These are phyloP conservation scores for Cliona cf. orientalis DNA, from an alignment of 37 sponge, comb jelly and placozoan genomes.

Conservation along the genomic window DNA sequence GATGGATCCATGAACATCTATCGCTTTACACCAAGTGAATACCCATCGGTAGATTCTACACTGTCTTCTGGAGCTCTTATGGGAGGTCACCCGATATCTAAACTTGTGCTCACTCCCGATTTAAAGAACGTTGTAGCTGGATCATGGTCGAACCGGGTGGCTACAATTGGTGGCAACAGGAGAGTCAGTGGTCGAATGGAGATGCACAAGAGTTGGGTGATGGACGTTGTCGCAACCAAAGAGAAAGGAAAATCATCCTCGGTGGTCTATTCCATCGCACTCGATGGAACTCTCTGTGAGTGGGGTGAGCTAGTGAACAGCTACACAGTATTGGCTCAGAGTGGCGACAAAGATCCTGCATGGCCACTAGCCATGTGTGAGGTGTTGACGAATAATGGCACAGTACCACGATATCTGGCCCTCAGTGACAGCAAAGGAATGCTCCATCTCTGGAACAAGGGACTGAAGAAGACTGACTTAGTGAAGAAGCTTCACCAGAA, in stretches of 20 bases:
- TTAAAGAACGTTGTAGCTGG: conserved; percentile 40
- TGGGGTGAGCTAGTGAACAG: not conserved
- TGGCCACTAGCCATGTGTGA: conserved; percentile 56
- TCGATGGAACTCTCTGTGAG: conserved; percentile 34
- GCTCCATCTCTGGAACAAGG: conserved; percentile 53
- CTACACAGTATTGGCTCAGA: not conserved
- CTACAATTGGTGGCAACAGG: conserved; percentile 10
- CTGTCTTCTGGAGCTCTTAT: conserved; percentile 12
- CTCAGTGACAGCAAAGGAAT: conserved; percentile 69
- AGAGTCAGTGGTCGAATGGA: not conserved
- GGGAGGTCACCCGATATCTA: conserved; percentile 28
- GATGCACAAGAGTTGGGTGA: conserved; percentile 63
- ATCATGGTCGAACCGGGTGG: conserved; percentile 46
- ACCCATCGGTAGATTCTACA: not conserved
- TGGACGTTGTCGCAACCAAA: conserved; percentile 16
- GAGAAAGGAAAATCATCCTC: not conserved
- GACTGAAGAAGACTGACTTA: conserved; percentile 3
- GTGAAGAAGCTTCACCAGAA: conserved; percentile 62
- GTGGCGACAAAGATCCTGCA: not conserved
- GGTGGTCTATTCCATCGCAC: conserved; percentile 35
- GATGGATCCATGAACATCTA: conserved; percentile 32
- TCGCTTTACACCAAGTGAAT: conserved; percentile 19
- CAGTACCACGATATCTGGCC: conserved; percentile 27
- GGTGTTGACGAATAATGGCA: conserved; percentile 3
- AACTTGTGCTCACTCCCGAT: conserved; percentile 35